phyloP scores from a whole-genome alignment of 2,888 invertebrate genomes.

The Latrodectus elegans region DNA sequence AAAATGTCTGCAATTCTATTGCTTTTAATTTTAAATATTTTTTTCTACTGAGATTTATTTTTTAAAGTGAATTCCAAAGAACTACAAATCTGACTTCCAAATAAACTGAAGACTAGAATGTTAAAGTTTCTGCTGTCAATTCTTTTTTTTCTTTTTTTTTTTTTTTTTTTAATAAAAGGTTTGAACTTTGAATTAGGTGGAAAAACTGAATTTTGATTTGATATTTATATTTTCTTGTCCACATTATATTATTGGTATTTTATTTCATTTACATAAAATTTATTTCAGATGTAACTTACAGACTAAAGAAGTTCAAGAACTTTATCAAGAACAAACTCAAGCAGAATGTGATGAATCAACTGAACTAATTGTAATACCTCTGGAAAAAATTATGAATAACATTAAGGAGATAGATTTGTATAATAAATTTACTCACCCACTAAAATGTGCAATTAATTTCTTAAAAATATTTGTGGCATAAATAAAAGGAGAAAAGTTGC shows the following conservation, averaged over 20 bases:
- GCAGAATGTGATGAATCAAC: conserved; percentile 52
- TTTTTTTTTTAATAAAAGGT: too few species aligned
- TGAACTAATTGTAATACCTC: conserved; percentile 31
- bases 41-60: too few species aligned
- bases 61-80: too few species aligned
- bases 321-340: conserved; percentile 36
- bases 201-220: too few species aligned
- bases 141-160: too few species aligned
- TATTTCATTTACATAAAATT: not conserved
- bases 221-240: not conserved
- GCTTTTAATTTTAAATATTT: too few species aligned
- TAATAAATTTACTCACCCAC: conserved; percentile 36
- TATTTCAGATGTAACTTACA: conserved; percentile 34
- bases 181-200: too few species aligned
- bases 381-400: conserved; percentile 28
- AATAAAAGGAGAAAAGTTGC: too few species aligned
- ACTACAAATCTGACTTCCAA: too few species aligned
- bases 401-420: conserved; percentile 13
- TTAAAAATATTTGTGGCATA: conserved; percentile 14
- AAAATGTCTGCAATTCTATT: too few species aligned
- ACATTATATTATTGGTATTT: not conserved
- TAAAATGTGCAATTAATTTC: conserved; percentile 17
- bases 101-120: too few species aligned
- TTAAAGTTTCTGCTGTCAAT: too few species aligned
- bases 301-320: conserved; percentile 25